Conservation (phyloP, 2,113 vertebrate genomes). For the Thalassarche chlororhynchos region DNA sequence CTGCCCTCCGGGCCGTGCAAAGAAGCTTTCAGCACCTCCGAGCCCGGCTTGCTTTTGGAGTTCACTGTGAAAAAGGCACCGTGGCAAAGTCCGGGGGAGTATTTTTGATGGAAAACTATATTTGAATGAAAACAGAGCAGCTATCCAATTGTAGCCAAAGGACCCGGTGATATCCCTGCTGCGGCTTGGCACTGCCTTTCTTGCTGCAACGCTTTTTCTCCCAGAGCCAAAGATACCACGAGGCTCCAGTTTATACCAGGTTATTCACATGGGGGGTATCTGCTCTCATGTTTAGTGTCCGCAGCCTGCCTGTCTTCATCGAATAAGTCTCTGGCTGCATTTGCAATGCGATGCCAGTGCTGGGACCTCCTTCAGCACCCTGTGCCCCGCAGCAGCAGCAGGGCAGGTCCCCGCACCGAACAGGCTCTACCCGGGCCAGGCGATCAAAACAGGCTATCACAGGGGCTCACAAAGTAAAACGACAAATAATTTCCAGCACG, state of each 20-base stretch:
- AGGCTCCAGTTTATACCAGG: neutral
- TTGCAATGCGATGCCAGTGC: neutral
- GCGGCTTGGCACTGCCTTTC: neutral
- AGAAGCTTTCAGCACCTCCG: neutral
- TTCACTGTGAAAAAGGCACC: neutral
- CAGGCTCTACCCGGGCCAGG: neutral
- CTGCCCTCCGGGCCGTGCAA: neutral
- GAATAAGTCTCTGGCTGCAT: neutral
- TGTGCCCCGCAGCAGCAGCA: neutral
- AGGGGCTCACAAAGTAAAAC: neutral
- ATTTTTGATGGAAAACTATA: neutral
- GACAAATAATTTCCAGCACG: neutral
- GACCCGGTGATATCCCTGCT: neutral
- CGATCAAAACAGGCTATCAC: neutral
- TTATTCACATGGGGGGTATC: neutral
- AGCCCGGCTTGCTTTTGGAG: neutral
- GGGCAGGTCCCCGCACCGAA: neutral
- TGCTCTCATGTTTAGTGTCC: accelerated
- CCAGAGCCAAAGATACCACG: neutral
- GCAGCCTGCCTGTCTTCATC: neutral
- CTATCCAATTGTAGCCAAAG: neutral
- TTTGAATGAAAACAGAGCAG: neutral
- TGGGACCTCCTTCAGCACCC: neutral
- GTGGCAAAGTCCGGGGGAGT: neutral
- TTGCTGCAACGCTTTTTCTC: neutral